A percentile compares a stretch with the other conserved stretches of the same genome.
phyloP scores from a whole-genome alignment of 1,140 invertebrate species.

The Cotesia chilonis region DNA sequence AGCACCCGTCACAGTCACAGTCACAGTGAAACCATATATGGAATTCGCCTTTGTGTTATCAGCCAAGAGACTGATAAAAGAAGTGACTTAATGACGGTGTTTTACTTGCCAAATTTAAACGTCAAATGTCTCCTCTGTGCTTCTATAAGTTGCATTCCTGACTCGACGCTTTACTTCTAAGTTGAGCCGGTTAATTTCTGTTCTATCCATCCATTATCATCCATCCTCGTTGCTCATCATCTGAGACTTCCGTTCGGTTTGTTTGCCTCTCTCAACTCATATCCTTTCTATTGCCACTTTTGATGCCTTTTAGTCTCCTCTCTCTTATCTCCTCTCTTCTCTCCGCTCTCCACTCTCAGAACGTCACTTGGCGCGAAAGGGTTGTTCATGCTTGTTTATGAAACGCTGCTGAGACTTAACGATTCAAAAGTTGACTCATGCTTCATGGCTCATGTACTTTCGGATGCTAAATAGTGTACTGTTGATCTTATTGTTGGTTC shows the following conservation, averaged over 20 bases:
- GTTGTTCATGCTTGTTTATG: constrained; percentile 14
- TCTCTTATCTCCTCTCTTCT: neutral
- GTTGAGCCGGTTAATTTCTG: no score
- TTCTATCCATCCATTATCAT: no score
- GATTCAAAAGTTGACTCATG: constrained; percentile 20
- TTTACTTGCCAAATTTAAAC: constrained; percentile 8
- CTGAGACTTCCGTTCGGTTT: no score
- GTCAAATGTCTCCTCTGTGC: neutral
- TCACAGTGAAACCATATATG: no score
- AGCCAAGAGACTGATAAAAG: neutral
- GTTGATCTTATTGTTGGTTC: constrained; percentile 28
- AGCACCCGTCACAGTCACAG: no score
- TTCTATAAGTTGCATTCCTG: neutral
- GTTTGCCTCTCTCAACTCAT: no score
- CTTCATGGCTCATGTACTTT: constrained; percentile 21
- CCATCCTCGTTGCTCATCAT: no score
- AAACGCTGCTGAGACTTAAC: constrained; percentile 15
- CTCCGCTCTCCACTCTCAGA: neutral
- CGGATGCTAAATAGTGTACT: constrained; percentile 15
- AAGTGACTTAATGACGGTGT: constrained; percentile 21
- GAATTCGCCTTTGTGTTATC: no score
- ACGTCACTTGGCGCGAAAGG: neutral
- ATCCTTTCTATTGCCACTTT: neutral
- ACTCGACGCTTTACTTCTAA: neutral
- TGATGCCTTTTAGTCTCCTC: neutral